These are phyloP conservation scores for Lates calcarifer DNA, from an alignment of 2,113 vertebrate species.

Conservation along the genomic window DNA sequence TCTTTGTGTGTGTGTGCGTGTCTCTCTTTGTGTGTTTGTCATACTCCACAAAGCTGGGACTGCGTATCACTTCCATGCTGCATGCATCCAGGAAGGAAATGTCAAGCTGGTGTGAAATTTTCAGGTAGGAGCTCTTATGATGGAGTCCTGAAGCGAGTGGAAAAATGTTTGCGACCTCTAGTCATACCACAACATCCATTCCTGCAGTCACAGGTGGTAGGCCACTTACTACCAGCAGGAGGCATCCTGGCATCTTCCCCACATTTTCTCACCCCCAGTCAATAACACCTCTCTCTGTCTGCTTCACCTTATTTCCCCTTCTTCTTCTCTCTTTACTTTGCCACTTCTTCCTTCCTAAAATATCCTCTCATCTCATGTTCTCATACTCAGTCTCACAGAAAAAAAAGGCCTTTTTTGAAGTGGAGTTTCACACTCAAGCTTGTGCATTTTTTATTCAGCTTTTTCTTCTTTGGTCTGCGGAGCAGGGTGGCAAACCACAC, in stretches of 20 bases:
- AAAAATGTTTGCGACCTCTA: slow-evolving; percentile 39
- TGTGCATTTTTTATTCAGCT: slow-evolving; percentile 55
- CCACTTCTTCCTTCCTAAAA: not conserved
- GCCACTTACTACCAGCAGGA: slow-evolving; percentile 68
- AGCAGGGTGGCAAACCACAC: slow-evolving; percentile 37
- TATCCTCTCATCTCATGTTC: slow-evolving; percentile 35
- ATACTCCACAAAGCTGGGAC: slow-evolving; percentile 16
- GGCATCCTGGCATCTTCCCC: slow-evolving; percentile 57
- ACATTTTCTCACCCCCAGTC: slow-evolving; percentile 10
- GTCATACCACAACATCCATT: slow-evolving; percentile 16
- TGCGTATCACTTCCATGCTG: slow-evolving; percentile 44
- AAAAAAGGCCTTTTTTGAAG: slow-evolving; percentile 47
- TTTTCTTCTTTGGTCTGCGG: slow-evolving; percentile 55
- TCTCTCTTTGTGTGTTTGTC: not conserved
- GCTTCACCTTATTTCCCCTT: not conserved
- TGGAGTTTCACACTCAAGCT: slow-evolving; percentile 46
- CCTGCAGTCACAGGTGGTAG: slow-evolving; percentile 34
- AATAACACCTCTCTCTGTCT: slow-evolving; percentile 7
- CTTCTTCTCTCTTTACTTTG: not conserved
- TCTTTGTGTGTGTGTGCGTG: slow-evolving; percentile 27
- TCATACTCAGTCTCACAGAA: slow-evolving; percentile 19
- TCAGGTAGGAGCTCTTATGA: slow-evolving; percentile 28
- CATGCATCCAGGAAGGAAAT: slow-evolving; percentile 47
- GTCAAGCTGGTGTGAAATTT: slow-evolving; percentile 46
- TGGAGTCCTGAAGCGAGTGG: slow-evolving; percentile 11